Evolutionary conservation across 2,888 invertebrate species (phyloP).

Genomic region (Hirtodrosophila confusa): DNA sequence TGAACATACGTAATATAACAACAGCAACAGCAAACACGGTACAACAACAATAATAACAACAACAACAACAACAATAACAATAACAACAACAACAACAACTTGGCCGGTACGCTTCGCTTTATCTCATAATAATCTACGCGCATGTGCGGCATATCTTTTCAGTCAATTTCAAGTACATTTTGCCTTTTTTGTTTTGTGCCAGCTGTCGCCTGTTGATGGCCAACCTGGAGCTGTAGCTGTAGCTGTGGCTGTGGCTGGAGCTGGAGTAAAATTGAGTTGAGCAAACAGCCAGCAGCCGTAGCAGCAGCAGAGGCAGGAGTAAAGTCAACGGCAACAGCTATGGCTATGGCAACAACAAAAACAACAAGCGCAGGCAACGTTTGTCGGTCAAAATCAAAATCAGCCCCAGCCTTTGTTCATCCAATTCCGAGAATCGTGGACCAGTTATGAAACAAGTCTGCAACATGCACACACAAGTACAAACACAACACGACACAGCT

Average conservation of each 20-base stretch:
- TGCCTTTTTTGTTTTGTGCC: constrained; percentile 59
- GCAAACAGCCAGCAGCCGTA: constrained; percentile 40
- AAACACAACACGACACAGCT: constrained; percentile 10
- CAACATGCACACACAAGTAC: constrained; percentile 61
- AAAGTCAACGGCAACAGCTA: constrained; percentile 41
- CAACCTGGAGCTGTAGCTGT: constrained; percentile 26
- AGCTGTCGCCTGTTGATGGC: constrained; percentile 56
- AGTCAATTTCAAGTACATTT: constrained; percentile 77
- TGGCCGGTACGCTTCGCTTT: constrained; percentile 51
- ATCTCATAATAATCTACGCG: constrained; percentile 76
- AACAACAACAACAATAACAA: constrained; percentile 29
- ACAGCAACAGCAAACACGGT: constrained; percentile 10
- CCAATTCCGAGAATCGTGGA: constrained; percentile 82
- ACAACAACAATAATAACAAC: constrained; percentile 17
- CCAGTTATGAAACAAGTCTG: constrained; percentile 83
- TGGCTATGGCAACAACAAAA: constrained; percentile 25
- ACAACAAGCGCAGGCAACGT: constrained; percentile 73
- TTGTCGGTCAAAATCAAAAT: constrained; percentile 83
- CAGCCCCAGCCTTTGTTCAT: constrained; percentile 77
- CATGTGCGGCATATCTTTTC: constrained; percentile 78
- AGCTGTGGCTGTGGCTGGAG: constrained; percentile 14
- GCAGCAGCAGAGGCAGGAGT: constrained; percentile 33
- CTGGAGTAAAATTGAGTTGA: constrained; percentile 37
- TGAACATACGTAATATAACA: neutral
- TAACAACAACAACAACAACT: constrained; percentile 26